phyloP scores from a whole-genome alignment of 2,113 vertebrate genomes.

The Festucalex cinctus region DNA sequence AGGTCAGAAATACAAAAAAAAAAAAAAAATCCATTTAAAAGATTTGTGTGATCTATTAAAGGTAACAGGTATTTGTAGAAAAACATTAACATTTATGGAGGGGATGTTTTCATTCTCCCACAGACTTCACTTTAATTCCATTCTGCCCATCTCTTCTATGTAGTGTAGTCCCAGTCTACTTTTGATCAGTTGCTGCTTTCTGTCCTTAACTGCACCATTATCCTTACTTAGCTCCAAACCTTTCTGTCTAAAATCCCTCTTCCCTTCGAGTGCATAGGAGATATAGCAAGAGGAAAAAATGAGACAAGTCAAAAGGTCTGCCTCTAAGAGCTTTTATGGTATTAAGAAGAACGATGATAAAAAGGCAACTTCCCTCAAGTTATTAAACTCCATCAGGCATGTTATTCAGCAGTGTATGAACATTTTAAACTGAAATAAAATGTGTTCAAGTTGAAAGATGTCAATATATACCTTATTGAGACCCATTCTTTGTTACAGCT shows the following conservation, averaged over 20 bases:
- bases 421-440: not conserved
- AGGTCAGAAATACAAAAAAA: not conserved
- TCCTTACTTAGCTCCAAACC: not conserved
- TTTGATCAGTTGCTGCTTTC: not conserved
- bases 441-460: not conserved
- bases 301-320: not conserved
- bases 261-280: not conserved
- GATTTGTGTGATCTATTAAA: not conserved
- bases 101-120: slow-evolving; percentile 3
- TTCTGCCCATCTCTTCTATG: slow-evolving; percentile 17
- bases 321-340: not conserved
- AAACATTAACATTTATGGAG: not conserved
- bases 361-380: not conserved
- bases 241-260: not conserved
- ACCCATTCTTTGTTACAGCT: too few relatives aligned
- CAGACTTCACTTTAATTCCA: slow-evolving; percentile 33
- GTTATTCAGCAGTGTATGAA: not conserved
- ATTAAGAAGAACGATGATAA: not conserved
- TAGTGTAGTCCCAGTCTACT: slow-evolving; percentile 15
- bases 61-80: not conserved
- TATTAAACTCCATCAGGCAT: not conserved
- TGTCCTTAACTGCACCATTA: not conserved
- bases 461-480: not conserved
- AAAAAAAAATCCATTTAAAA: not conserved
- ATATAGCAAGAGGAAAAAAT: not conserved